Base-by-base conservation (phyloP, 2,888 invertebrate genomes). In the Tridacna gigas region DNA sequence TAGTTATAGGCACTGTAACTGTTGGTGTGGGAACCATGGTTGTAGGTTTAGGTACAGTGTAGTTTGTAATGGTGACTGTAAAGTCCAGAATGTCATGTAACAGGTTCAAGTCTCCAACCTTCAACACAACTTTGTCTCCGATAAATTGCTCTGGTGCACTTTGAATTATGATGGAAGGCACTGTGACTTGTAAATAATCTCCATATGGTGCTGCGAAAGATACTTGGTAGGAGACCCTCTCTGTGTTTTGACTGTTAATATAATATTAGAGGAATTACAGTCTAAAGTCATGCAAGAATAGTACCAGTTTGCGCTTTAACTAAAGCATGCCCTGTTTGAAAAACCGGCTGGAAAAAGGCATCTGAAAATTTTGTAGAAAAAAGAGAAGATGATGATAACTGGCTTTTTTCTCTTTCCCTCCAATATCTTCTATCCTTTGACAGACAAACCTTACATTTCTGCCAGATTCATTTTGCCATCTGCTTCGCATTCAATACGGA, bases 51-150 rank as follows among this genome's bases (percentile, higher is more conserved):
- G 48, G 71, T 26, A 37, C 22, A 15, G 79, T 83, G 45, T 45
- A 77, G 79, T 86, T 86, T 18, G 80, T 81, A 15, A 79, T 69
- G 1, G 83, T 81, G 47, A 80, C 69, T 37, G 47, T 67, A 18
- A 80, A 80, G 2, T 74, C 74, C 22, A 84, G 66, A 0, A 25
- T 66, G 56, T 79, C 74, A 56, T 77, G 82, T 9, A 76, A 37
- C 25, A 86, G 51, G 26, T 83, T 73, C 2, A 86, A 75, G 71
- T 77, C 82, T 12, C 86, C 86, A 3, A 83, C 61, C 2, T 77
- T 20, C 2, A 84, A 51, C 3, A 77, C 79, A 7, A 71, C 47
- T 15, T 61, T 25, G n/a, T 79, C 28, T n/a, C 61, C 25, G 22
- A 84, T 76, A 0, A 22, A 15, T 0, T 20, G 47, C 37, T 67